Base-by-base conservation (phyloP, 2,888 invertebrate species). In the Flexamia atlantica region DNA sequence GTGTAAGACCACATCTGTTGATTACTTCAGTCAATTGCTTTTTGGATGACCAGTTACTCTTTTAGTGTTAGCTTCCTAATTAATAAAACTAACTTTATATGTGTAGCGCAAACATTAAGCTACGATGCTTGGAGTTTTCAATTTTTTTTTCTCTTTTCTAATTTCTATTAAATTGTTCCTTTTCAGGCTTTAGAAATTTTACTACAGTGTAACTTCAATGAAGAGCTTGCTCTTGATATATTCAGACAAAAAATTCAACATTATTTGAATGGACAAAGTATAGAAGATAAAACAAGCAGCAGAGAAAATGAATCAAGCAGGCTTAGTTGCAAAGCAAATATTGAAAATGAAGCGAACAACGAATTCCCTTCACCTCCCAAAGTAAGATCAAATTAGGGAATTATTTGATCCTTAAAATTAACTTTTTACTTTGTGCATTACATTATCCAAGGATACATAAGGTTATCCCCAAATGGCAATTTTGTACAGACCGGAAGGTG, bases 181-280 rank as follows among this genome's bases (percentile, higher is more conserved):
- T 57, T 57, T 25, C 57, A 57, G 57, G 57, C 57, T 23, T 57
- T 57, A 12, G 57, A 57, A 23, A 23, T 57, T 57, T 23, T 57
- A 57, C 57, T 57, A 5, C 57, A 57, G 57, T 57, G 57, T 57
- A 57, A 57, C 23, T 57, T 23, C 57, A 57, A 57, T 25, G 23
- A 57, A 57, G 57, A 57, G 25, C 5, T 57, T 5, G 57, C 57
- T 10, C 20, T 57, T 23, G 9, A 57, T 5, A 23, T 23, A 23
- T 57, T 57, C 12, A 23, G 5, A 25, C 5, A 57, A 23, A 57
- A 3, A 23, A 20, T 57, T 3, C 5, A 57, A 57, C 23, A 57
- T 5, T 57, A 20, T 25, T 20, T 57, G 14, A 57, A 57, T 57
- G 57, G 57, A n/a, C 17, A 3, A 12, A 50, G 2, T 50, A 50